Evolutionary conservation across 1,140 invertebrate genomes (phyloP), one percentile per base, ranked within the genome.

Genomic region (Drosophila arawakana): DNA sequence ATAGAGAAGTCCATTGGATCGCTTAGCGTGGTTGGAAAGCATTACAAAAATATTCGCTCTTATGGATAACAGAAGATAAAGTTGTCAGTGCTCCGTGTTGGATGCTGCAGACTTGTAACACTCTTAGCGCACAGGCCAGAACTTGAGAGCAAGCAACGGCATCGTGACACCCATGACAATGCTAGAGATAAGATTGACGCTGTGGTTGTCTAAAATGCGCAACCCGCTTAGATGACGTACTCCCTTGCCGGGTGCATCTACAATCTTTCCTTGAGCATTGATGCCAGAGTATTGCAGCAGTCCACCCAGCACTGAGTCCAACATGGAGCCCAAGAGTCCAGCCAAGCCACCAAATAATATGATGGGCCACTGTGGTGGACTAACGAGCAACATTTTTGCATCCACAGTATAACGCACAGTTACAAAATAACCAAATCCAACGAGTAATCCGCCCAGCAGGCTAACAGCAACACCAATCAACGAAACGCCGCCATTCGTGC

Each of bases 221-320:
- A 93, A 92, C 21, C 97, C 97, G 89, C 95, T 95, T 57, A 98
- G 97, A 88, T 97, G 95, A 66, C 94, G 95, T 0, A 98, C 94
- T 30, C 94, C 94, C 76, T 94, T 93, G 18, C 95, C 96, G 18
- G 96, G 95, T 39, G 94, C 93, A 66, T 97, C 95, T 0, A 97
- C 96, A 72, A 98, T 94, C 77, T 94, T 93, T 34, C 96, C 95
- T 52, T 94, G 94, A 77, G 94, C 94, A 91, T 97, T 94, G 7
- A 96, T 91, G 63, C 97, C 97, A 78, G 97, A 97, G 92, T 95
- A 98, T 92, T 98, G 97, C 39, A 97, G 89, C 9, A 96, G 96
- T 8, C 97, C 97, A 37, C 97, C 97, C 47, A 98, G 92, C 11
- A 97, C 62, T 0, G 97, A 98, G 93, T 98, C 97, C 47, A 98